phyloP scores from a whole-genome alignment of 1,140 invertebrate genomes.

The Bombus confusus region DNA sequence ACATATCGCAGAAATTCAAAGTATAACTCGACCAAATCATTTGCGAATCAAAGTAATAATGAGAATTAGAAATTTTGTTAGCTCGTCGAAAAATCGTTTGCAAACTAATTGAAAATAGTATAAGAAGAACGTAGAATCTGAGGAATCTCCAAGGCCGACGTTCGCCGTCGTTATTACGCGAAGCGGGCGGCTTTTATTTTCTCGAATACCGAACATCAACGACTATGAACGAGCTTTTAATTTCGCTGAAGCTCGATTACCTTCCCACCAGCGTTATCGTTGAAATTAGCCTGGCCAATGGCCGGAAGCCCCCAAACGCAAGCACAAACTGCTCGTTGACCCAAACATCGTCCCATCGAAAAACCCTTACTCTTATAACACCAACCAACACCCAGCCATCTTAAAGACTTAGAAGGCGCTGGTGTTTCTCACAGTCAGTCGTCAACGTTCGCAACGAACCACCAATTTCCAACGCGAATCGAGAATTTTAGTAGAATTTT shows the following conservation, averaged over 20 bases:
- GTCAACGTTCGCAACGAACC: not conserved
- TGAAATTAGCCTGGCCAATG: not conserved
- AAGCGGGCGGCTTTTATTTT: not conserved
- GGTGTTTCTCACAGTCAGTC: not conserved
- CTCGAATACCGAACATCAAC: not conserved
- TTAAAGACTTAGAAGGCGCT: not conserved
- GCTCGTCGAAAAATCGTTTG: no score
- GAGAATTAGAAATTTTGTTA: no score
- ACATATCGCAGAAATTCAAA: no score
- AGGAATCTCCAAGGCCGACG: not conserved
- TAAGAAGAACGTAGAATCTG: not conserved
- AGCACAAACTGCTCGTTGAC: not conserved
- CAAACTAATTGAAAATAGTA: not conserved
- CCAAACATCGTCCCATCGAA: not conserved
- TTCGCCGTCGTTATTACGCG: not conserved
- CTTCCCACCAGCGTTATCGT: not conserved
- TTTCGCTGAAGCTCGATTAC: not conserved
- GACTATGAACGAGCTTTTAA: not conserved
- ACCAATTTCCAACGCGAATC: no score
- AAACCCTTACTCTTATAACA: not conserved
- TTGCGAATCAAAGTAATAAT: no score
- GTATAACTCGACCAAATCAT: no score
- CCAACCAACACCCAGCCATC: not conserved
- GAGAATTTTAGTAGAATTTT: no score
- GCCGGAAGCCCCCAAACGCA: no score